Evolutionary conservation across 2,888 invertebrate species (phyloP), one percentile per base, ranked within the genome.

Genomic region (Aspidiotus destructor): DNA sequence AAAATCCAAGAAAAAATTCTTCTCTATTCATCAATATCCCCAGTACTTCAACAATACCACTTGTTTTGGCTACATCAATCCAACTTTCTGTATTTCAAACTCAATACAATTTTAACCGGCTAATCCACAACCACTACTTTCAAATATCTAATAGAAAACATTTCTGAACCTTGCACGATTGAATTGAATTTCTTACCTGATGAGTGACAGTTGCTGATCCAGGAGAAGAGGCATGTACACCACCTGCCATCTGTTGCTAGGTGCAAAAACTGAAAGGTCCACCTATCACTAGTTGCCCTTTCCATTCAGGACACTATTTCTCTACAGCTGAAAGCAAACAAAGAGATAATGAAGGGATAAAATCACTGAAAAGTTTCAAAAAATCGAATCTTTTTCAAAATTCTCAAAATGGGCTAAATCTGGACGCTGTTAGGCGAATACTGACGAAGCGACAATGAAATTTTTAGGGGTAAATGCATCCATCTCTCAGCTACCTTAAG

Each of bases 171-270:
- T 28, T 28, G 28, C 5, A 28, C 5, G 28, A 28, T 28, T 28
- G 28, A 28, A 28, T 28, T 28, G 28, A 28, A 28, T 28, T 5
- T 28, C 5, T 28, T 28, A 65, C 65, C 65, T 65, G 65, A 65
- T 65, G 65, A 65, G 65, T 65, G 65, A 65, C 65, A 65, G 65
- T 65, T 57, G 65, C 65, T 57, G 65, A 65, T 41, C 65, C 65
- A 65, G 65, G 65, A 57, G 65, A 65, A 65, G 65, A 65, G 42
- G 65, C 65, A 65, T 65, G 65, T 58, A 65, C 57, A 57, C 65
- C 65, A 65, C 65, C 65, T 65, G 65, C 65, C 65, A 65, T 65
- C 65, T 65, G 65, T 65, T 65, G 65, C 65, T 65, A 65, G 65
- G 65, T 65, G 65, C 57, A 58, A 65, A 65, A 65, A 57, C 65